phyloP scores from a whole-genome alignment of 2,113 vertebrate species.

The Oceanites oceanicus region DNA sequence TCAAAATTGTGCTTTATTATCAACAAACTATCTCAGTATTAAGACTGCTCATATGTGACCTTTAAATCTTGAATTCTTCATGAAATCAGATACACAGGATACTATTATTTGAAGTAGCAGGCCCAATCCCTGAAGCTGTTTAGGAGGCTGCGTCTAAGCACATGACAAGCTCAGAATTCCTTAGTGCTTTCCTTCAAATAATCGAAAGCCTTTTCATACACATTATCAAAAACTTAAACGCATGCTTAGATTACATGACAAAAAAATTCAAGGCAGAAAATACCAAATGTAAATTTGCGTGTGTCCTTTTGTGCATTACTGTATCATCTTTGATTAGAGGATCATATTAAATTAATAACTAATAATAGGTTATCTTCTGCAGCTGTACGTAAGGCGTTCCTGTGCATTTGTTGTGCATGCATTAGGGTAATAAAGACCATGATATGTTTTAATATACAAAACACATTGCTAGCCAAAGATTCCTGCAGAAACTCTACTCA shows the following conservation, averaged over 20 bases:
- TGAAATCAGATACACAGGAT: neutral
- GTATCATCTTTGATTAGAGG: neutral
- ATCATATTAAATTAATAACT: neutral
- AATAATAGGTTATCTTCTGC: neutral
- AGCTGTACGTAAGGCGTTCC: neutral
- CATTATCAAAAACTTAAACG: neutral
- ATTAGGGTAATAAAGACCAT: neutral
- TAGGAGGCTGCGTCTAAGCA: neutral
- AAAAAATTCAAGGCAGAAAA: neutral
- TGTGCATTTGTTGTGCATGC: neutral
- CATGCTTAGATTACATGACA: neutral
- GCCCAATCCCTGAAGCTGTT: neutral
- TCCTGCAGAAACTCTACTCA: neutral
- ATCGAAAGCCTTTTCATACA: neutral
- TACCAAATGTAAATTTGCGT: neutral
- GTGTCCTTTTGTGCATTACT: neutral
- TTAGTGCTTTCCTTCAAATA: neutral
- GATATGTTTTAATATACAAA: neutral
- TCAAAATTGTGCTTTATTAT: neutral
- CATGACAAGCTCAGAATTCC: neutral
- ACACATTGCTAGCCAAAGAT: neutral
- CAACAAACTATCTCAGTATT: neutral
- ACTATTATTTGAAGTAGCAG: neutral
- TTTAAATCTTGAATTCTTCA: slow-evolving; percentile 13
- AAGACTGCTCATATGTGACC: neutral